Base-by-base conservation (phyloP, 2,113 vertebrate genomes). In the Gopherus evgoodei region DNA sequence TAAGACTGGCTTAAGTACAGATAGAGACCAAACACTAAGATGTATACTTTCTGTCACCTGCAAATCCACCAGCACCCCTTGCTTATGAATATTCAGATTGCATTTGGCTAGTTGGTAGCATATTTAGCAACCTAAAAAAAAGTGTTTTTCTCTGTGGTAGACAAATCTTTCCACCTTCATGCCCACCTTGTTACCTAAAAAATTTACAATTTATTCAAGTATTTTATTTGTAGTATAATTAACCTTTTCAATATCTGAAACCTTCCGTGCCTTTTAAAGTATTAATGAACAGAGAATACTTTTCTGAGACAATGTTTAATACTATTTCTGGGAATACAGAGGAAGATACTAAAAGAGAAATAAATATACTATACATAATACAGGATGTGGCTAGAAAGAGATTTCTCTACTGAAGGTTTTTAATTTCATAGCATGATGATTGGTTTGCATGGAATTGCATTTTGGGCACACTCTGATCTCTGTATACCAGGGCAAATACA, bases 161-260 rank as follows among this genome's bases (percentile, higher is more conserved):
- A 94, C 94, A 97, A 91, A 97, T 96, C 93, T 96, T 83, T 87
- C 69, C 93, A 94, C 95, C 95, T 96, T 95, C 95, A 96, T 91
- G 95, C 97, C 93, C 92, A 35, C 7, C 29, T 57, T 95, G 88
- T 96, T 87, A 90, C 84, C 84, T 95, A 96, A 95, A 97, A 97
- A 97, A 89, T 49, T 94, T 83, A 95, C 91, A 88, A 97, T 95
- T 97, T 95, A 95, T 97, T 93, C 88, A 95, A 95, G 87, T 83
- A 93, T 92, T 97, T 95, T 97, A 97, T 91, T 96, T 94, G 81
- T 84, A 93, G 91, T 79, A 93, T 89, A 97, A 97, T 97, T 97
- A 97, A 97, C 97, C 96, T 97, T 96, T 94, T 78, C 95, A 93
- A 93, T 29, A 27, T 90, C 87, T 87, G 91, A 93, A 95, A 95